phyloP scores from a whole-genome alignment of 2,113 vertebrate species.

The Coryphaenoides rupestris region DNA sequence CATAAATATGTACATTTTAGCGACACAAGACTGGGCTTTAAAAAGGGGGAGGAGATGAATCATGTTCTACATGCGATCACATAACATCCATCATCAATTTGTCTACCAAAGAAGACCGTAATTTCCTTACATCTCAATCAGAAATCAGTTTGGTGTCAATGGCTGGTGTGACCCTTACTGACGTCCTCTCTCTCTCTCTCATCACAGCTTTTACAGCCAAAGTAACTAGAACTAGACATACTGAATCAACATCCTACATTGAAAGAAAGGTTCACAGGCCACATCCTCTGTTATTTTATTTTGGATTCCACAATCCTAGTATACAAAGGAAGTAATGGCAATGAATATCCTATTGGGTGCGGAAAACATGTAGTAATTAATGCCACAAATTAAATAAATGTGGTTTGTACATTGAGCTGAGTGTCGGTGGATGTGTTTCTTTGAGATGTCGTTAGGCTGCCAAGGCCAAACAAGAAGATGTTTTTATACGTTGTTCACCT shows the following conservation, averaged over 20 bases:
- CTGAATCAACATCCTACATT: neutral
- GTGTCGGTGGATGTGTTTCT: constrained; percentile 15
- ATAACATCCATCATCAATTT: constrained; percentile 16
- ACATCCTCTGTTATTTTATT: too few species aligned
- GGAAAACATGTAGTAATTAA: too few species aligned
- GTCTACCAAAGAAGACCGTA: constrained; percentile 63
- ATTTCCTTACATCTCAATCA: constrained; percentile 24
- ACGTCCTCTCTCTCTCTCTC: constrained; percentile 23
- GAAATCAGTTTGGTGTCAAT: constrained; percentile 22
- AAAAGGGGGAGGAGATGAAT: constrained; percentile 30
- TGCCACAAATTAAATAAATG: too few species aligned
- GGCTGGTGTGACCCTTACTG: constrained; percentile 34
- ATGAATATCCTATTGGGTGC: too few species aligned
- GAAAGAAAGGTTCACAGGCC: too few species aligned
- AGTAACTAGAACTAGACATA: neutral
- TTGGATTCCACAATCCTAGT: too few species aligned
- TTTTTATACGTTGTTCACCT: constrained; percentile 14
- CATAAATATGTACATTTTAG: constrained; percentile 70
- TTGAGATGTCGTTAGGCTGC: neutral
- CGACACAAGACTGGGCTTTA: constrained; percentile 40
- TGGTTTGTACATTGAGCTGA: constrained; percentile 16
- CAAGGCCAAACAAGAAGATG: neutral
- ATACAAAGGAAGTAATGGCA: too few species aligned
- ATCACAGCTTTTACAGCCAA: neutral
- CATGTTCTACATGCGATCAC: constrained; percentile 23